Evolutionary conservation across 1,140 invertebrate genomes (phyloP), one percentile per base, ranked within the genome.

Genomic region (Galleria mellonella): DNA sequence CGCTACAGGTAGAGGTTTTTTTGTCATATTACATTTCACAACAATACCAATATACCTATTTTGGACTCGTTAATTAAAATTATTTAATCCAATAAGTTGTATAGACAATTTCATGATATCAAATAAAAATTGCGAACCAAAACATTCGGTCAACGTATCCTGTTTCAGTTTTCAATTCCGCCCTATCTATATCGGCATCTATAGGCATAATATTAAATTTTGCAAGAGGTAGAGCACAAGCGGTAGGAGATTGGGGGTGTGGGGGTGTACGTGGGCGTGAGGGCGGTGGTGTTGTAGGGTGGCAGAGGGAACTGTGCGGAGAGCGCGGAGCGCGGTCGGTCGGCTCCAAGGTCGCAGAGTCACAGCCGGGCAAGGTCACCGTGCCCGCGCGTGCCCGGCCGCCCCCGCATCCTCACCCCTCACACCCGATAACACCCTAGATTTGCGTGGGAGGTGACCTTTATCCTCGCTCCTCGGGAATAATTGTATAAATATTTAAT

Each of bases 361-460:
- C 79, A 83, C 79, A 73, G 76, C 74, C 79, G 79, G 79, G 76
- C 79, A 83, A 81, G 79, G 79, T 83, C 76, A 60, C 61, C 65
- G 65, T 77, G 75, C 73, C 74, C 79, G 79, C 79, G 74, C 79
- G 76, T 76, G 79, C 75, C 64, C 59, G 58, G 32, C 50, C 58
- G 32, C 49, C 62, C 41, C 59, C 69, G 29, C 66, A 12, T 70
- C 49, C 33, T 42, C 48, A 4, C 50, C 44, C 66, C 62, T 51
- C 67, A 60, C 66, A 54, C 73, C 81, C 74, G 61, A 64, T 62
- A 59, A 66, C 72, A 69, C 71, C 81, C 77, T 70, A 65, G 55
- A 66, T 69, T 77, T 74, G 76, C 81, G 81, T 84, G 74, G 81
- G 81, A 83, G 62, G 72, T 75, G 78, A 84, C 81, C 81, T 84